Conservation (phyloP, 2,888 invertebrate species). For the Notodonta dromedarius region DNA sequence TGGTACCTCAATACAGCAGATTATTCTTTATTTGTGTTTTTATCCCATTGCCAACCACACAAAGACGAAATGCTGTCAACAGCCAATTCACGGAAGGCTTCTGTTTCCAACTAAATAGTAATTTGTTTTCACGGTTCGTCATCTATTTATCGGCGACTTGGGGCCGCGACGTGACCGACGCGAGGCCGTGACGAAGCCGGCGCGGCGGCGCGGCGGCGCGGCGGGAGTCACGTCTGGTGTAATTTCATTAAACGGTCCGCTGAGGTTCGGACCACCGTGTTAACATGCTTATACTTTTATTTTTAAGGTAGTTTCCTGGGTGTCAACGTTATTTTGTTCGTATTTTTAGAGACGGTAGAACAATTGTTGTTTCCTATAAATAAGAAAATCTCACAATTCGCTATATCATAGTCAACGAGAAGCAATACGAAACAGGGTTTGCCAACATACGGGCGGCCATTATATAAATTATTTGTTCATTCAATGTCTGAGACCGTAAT, state of each 20-base stretch:
- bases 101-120: constrained; percentile 4
- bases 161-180: constrained; percentile 21
- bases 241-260: constrained; percentile 11
- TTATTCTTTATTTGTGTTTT: background rate
- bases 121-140: constrained; percentile 25
- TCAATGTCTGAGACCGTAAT: no score
- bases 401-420: no score
- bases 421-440: no score
- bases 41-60: background rate
- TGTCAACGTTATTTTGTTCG: background rate
- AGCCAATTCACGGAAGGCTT: constrained; percentile 5
- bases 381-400: no score
- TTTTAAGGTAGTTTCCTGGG: background rate
- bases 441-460: no score
- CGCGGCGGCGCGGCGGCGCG: constrained; percentile 9
- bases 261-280: constrained; percentile 9
- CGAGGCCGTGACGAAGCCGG: constrained; percentile 8
- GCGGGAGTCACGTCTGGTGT: constrained; percentile 9
- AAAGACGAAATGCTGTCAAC: constrained; percentile 2
- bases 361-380: no score
- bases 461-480: no score
- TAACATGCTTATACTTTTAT: constrained; percentile 5
- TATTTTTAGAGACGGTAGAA: background rate
- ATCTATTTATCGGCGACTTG: constrained; percentile 19
- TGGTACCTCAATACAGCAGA: background rate